Conservation (phyloP, 1,140 invertebrate genomes). For the Apis mellifera region DNA sequence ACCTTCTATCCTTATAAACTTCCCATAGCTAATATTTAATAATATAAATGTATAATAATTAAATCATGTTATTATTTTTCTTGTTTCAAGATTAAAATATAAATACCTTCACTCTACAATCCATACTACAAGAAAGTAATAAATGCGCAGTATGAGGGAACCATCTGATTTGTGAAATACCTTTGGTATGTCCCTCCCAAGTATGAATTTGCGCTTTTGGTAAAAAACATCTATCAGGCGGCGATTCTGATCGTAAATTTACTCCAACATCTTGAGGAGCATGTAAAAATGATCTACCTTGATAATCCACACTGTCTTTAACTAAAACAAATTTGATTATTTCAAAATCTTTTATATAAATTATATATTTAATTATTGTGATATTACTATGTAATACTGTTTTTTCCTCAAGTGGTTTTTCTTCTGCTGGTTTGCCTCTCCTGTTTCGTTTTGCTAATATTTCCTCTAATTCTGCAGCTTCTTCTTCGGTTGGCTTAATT, state of each 20-base stretch:
- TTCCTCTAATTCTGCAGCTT: slow-evolving; percentile 95
- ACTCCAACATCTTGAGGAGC: slow-evolving; percentile 97
- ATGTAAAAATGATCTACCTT: slow-evolving; percentile 97
- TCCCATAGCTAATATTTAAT: slow-evolving; percentile 93
- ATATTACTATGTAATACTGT: slow-evolving; percentile 94
- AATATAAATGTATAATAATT: slow-evolving; percentile 77
- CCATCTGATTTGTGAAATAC: slow-evolving; percentile 97
- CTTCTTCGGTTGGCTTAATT: slow-evolving; percentile 94
- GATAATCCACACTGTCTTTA: slow-evolving; percentile 97
- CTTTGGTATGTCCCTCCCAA: slow-evolving; percentile 98
- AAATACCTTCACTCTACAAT: slow-evolving; percentile 95
- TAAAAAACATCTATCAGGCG: slow-evolving; percentile 97
- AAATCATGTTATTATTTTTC: slow-evolving; percentile 62
- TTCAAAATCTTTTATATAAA: background rate
- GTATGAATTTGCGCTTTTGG: slow-evolving; percentile 98
- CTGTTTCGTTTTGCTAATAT: slow-evolving; percentile 96
- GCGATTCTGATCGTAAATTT: slow-evolving; percentile 94
- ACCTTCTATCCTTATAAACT: slow-evolving; percentile 97
- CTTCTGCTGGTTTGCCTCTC: slow-evolving; percentile 91
- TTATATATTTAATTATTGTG: background rate
- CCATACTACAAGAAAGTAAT: slow-evolving; percentile 97
- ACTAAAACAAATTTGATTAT: slow-evolving; percentile 82
- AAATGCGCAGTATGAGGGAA: slow-evolving; percentile 98
- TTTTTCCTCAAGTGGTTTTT: slow-evolving; percentile 97
- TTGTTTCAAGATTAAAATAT: background rate